phyloP scores from a whole-genome alignment of 2,797 vertebrate genomes.

The Thalassophryne amazonica region DNA sequence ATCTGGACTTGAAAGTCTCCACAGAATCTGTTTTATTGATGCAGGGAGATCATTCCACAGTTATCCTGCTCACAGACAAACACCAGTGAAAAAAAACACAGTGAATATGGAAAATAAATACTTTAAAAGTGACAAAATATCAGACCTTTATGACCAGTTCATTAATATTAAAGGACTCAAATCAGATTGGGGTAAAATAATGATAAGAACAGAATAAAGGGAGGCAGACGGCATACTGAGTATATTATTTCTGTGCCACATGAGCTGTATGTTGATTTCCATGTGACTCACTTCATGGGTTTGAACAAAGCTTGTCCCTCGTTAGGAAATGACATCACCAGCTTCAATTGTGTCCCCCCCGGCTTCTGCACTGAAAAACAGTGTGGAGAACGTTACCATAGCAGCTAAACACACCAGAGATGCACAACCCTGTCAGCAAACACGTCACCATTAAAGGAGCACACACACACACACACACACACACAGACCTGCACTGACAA shows the following conservation, averaged over 20 bases:
- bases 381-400: slow-evolving; percentile 33
- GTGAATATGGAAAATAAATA: too few species aligned
- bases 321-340: slow-evolving; percentile 81
- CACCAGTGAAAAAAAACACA: too few species aligned
- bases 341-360: slow-evolving; percentile 83
- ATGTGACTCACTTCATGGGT: slow-evolving; percentile 81
- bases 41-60: too few species aligned
- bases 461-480: neutral
- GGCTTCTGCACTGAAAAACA: slow-evolving; percentile 82
- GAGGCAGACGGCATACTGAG: too few species aligned
- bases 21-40: too few species aligned
- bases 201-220: too few species aligned
- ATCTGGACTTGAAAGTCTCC: too few species aligned
- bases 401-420: slow-evolving; percentile 32
- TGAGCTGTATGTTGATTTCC: neutral
- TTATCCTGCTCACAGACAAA: too few species aligned
- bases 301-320: slow-evolving; percentile 84
- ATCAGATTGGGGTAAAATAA: too few species aligned
- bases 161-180: too few species aligned
- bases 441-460: neutral
- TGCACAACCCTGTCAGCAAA: neutral
- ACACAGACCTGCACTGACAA: slow-evolving; percentile 72
- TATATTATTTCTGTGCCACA: neutral
- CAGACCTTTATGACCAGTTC: too few species aligned
- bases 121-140: too few species aligned